phyloP scores from a whole-genome alignment of 1,140 invertebrate genomes.

The Stenopsyche tienmushanensis region DNA sequence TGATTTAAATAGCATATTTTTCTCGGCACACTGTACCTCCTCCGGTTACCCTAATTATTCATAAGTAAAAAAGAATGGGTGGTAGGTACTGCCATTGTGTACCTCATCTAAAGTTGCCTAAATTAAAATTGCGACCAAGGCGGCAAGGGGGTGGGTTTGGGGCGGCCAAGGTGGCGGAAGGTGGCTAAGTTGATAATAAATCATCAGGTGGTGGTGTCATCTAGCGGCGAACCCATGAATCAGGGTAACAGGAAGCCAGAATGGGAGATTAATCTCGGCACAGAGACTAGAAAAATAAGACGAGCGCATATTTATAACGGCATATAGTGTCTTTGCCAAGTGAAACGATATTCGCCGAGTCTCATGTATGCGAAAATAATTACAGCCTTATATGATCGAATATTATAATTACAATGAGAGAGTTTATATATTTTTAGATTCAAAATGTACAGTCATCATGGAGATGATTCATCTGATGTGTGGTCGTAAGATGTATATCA shows the following conservation, averaged over 20 bases:
- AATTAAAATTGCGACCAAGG: conserved; percentile 31
- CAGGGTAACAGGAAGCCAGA: conserved; percentile 37
- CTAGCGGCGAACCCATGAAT: conserved; percentile 39
- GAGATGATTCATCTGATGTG: too few species aligned
- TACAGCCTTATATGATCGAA: too few species aligned
- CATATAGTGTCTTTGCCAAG: background rate
- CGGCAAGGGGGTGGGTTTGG: background rate
- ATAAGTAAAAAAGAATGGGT: conserved; percentile 24
- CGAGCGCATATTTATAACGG: conserved; percentile 1
- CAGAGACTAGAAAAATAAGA: conserved; percentile 35
- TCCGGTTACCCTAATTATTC: conserved; percentile 36
- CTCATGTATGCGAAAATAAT: too few species aligned
- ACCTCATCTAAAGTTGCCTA: conserved; percentile 9
- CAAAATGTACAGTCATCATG: too few species aligned
- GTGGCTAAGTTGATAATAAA: conserved; percentile 34
- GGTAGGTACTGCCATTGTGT: background rate
- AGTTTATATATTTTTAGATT: too few species aligned
- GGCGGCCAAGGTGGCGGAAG: conserved; percentile 14
- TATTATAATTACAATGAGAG: too few species aligned
- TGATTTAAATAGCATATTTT: too few species aligned
- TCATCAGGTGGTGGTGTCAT: conserved; percentile 37
- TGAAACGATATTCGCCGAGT: background rate
- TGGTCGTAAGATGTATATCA: too few species aligned
- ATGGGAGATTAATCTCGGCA: conserved; percentile 35
- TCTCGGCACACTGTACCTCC: too few species aligned